These are phyloP conservation scores for Fulmarus glacialis DNA, from an alignment of 2,113 vertebrate species.

Conservation along the genomic window DNA sequence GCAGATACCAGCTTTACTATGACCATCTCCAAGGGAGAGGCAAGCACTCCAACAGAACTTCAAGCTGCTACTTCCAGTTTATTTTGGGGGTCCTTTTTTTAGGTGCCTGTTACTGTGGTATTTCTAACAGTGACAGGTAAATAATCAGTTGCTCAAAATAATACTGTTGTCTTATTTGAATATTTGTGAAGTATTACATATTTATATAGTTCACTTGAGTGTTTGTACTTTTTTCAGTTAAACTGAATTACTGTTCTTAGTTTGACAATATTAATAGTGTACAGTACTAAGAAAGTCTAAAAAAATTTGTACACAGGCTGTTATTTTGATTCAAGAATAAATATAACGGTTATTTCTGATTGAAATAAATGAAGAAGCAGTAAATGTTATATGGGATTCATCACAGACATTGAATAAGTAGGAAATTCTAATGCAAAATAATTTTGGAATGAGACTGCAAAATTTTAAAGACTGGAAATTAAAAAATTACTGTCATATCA, in stretches of 20 bases:
- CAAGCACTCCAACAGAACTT: conserved; percentile 51
- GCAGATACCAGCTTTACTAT: conserved; percentile 57
- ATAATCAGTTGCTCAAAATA: background rate
- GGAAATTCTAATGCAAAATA: background rate
- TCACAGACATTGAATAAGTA: background rate
- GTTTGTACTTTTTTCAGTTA: background rate
- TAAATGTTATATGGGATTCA: background rate
- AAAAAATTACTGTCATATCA: background rate
- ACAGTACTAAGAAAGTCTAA: background rate
- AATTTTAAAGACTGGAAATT: background rate
- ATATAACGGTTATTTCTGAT: background rate
- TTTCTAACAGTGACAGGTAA: background rate
- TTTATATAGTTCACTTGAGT: background rate
- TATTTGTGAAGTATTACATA: background rate
- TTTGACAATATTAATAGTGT: background rate
- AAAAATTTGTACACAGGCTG: background rate
- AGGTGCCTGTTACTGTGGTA: background rate
- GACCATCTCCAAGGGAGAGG: conserved; percentile 40
- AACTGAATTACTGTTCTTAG: background rate
- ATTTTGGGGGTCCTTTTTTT: conserved; percentile 24
- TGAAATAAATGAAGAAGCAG: background rate
- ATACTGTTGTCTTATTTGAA: background rate
- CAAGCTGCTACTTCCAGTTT: conserved; percentile 48
- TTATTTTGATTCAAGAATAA: background rate
- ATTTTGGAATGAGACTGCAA: background rate